These are phyloP conservation scores for Syngnathus acus DNA, from an alignment of 2,797 vertebrate species.

Conservation along the genomic window DNA sequence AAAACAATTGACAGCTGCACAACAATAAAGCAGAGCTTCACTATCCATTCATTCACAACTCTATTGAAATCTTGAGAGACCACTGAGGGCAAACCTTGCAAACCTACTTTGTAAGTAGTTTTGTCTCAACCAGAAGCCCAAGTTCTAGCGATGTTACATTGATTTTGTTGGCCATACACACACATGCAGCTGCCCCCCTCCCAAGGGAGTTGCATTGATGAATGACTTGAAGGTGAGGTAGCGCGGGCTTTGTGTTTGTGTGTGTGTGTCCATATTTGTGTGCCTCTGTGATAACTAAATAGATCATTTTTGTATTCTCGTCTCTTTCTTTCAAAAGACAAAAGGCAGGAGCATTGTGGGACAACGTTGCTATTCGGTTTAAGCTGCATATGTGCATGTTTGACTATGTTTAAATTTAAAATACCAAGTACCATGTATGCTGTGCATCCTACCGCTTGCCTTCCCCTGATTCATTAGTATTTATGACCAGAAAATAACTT, in stretches of 20 bases:
- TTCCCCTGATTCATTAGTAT: constrained; percentile 65
- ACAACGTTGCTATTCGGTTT: background rate
- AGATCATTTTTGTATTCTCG: constrained; percentile 20
- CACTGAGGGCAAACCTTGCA: no score
- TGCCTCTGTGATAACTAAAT: constrained; percentile 15
- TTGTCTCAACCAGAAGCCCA: constrained; percentile 13
- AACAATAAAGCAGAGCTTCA: no score
- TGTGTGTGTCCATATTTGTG: constrained; percentile 8
- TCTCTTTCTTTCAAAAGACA: constrained; percentile 20
- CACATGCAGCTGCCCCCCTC: constrained; percentile 35
- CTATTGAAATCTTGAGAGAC: no score
- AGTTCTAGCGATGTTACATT: constrained; percentile 36
- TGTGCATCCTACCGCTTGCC: constrained; percentile 5
- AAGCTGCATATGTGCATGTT: background rate
- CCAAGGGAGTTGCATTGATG: constrained; percentile 51
- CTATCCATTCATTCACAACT: no score
- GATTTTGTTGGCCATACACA: constrained; percentile 45
- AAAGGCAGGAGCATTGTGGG: background rate
- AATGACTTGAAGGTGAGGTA: constrained; percentile 53
- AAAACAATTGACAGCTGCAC: no score
- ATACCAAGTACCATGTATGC: background rate
- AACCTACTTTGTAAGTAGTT: background rate
- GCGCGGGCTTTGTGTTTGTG: constrained; percentile 25
- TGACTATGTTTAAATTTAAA: background rate
- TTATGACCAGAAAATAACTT: constrained; percentile 57